Percentiles rank a stretch among this genome's conserved stretches.
Conservation (phyloP, 2,797 vertebrate genomes). For the Pogoniulus pusillus region DNA sequence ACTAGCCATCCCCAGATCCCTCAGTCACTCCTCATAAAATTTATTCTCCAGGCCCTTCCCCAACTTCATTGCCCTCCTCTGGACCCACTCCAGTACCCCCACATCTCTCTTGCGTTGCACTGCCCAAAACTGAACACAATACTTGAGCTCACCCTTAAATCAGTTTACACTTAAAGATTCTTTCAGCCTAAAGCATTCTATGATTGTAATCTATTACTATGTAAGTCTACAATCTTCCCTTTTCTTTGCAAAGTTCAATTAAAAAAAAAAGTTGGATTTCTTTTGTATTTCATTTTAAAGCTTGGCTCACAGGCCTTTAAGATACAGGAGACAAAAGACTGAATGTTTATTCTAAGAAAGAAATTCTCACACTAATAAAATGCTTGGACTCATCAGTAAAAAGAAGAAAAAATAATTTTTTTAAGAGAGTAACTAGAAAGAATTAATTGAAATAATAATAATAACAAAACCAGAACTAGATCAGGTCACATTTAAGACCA, state of each 20-base stretch:
- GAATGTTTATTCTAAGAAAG: background rate
- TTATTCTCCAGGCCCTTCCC: too few species aligned
- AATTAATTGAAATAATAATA: background rate
- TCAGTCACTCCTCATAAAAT: too few species aligned
- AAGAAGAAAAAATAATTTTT: too few species aligned
- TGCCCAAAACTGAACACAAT: too few species aligned
- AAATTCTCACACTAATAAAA: background rate
- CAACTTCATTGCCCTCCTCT: too few species aligned
- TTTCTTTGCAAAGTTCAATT: background rate
- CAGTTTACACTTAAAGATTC: background rate
- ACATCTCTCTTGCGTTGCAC: too few species aligned
- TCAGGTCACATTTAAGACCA: background rate
- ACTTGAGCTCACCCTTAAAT: too few species aligned
- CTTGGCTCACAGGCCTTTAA: background rate
- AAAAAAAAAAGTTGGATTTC: background rate
- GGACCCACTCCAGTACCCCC: too few species aligned
- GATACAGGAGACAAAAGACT: background rate
- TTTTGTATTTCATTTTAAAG: background rate
- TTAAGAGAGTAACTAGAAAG: background rate
- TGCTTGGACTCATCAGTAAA: background rate
- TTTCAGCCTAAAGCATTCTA: background rate
- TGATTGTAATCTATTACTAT: background rate
- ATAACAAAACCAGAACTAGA: background rate
- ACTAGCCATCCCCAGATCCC: too few species aligned
- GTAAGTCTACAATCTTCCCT: background rate